Base-by-base conservation (phyloP, 2,888 invertebrate genomes). In the Cephus sareptanus region DNA sequence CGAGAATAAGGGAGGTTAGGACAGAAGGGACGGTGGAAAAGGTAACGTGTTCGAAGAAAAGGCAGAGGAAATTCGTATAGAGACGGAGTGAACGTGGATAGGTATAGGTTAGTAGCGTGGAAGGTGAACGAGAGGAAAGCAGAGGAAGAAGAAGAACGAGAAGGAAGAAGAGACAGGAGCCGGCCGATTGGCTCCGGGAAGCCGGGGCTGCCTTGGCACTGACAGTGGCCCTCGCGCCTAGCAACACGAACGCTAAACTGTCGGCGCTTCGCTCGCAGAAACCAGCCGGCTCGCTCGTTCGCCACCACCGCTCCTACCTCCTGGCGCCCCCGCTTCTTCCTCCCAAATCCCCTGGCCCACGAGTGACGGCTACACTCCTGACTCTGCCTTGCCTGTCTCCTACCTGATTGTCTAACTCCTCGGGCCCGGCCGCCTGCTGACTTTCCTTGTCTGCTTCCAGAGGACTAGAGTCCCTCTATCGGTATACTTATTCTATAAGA, bases 201-300 rank as follows among this genome's bases (percentile, higher is more conserved):
- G 73, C 78, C 76, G 78, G 77, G 80, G 80, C 87, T 86, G 87
- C 90, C 89, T 90, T 90, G 90, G 90, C 90, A 90, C 90, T 90
- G 90, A 89, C 90, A 90, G 88, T 89, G 90, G 89, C 86, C 87
- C 70, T 87, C 87, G 90, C 88, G 90, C 90, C 89, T 90, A 90
- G 90, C 90, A 90, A 90, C 90, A 90, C 89, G 88, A 87, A 86
- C 87, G 85, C 87, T 84, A 85, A 87, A 87, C 88, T 87, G 83
- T 83, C 84, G 83, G 71, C 82, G 84, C 77, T 79, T 81, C 80
- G 82, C 74, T 74, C 83, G 83, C 85, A 84, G 80, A 82, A 79
- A 80, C 79, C 79, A 79, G 79, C 81, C 80, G 77, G 77, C 79
- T 75, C 56, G 56, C 34, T 70, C 34, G 68, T 30, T 34, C 78